These are phyloP conservation scores for Heliconius himera DNA, from an alignment of 1,140 invertebrate genomes.

Conservation along the genomic window DNA sequence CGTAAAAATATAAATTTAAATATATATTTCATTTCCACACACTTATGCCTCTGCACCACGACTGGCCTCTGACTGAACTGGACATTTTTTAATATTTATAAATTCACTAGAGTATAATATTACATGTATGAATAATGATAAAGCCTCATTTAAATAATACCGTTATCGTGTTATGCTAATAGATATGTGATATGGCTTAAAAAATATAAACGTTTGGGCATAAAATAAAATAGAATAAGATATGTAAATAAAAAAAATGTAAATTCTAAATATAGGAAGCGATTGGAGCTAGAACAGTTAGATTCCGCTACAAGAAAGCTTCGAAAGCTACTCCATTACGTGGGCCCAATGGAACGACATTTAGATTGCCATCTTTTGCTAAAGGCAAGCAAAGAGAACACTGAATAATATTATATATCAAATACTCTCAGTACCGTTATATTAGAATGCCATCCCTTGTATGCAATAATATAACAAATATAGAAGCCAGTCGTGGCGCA, in stretches of 20 bases:
- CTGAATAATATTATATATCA: conserved; percentile 51
- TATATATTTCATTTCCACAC: too few relatives aligned
- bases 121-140: not conserved
- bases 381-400: conserved; percentile 49
- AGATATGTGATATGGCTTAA: not conserved
- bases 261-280: conserved; percentile 35
- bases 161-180: conserved; percentile 2
- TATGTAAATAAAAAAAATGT: conserved; percentile 13
- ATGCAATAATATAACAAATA: conserved; percentile 43
- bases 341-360: conserved; percentile 58
- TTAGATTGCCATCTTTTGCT: conserved; percentile 64
- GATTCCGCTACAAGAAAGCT: conserved; percentile 43
- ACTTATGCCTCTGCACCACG: too few relatives aligned
- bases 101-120: not conserved
- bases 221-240: not conserved
- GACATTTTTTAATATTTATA: not conserved
- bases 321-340: conserved; percentile 67
- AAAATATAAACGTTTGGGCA: not conserved
- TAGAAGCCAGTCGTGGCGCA: too few relatives aligned
- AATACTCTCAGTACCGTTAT: conserved; percentile 59
- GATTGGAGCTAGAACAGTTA: conserved; percentile 43
- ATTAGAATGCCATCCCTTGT: conserved; percentile 49
- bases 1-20: too few relatives aligned
- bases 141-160: not conserved
- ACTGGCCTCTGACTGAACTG: not conserved